Evolutionary conservation across 2,888 invertebrate genomes (phyloP), one percentile per base, ranked within the genome.

Genomic region (Autographa pulchrina): DNA sequence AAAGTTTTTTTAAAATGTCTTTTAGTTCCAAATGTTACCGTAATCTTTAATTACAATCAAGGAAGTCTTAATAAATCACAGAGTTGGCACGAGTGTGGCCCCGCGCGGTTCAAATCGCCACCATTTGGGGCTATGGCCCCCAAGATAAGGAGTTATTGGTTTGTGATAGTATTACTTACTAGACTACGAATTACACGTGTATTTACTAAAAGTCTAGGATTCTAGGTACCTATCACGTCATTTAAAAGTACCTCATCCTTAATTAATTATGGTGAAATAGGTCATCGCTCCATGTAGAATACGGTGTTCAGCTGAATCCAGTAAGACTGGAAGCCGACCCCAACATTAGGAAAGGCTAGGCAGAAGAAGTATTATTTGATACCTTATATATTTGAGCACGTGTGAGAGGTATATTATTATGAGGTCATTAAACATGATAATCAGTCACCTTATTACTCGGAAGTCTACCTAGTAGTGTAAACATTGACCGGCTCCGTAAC

Each of bases 401-500:
- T 11, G 38, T 11, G 38, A 6, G 0, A 7, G n/a, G 48, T n/a
- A 16, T 48, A 48, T 48, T n/a, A n/a, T 48, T n/a, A 48, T 48
- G n/a, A n/a, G 48, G 48, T n/a, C 48, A 48, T 48, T 48, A 48
- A n/a, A 48, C 48, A 48, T 48, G 48, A 48, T 48, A 48, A 48
- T 48, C 43, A 43, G 43, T n/a, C 8, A 48, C 48, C 48, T 48
- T n/a, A 43, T 43, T 43, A n/a, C n/a, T 48, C 1, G 11, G 38
- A 38, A 9, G 16, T 25, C 18, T 43, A 32, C 67, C 20, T 72
- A 48, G 31, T 38, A 65, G 13, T 43, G 56, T 48, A 43, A 54
- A 63, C 25, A 68, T 68, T 75, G 70, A 66, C 67, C 65, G 72
- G 77, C 54, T 75, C 63, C 68, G 61, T 82, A 82, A 84, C 80